Percentiles rank a stretch among this genome's conserved stretches.
These are phyloP conservation scores for Cephalotes varians DNA, from an alignment of 2,888 invertebrate species.

Conservation along the genomic window DNA sequence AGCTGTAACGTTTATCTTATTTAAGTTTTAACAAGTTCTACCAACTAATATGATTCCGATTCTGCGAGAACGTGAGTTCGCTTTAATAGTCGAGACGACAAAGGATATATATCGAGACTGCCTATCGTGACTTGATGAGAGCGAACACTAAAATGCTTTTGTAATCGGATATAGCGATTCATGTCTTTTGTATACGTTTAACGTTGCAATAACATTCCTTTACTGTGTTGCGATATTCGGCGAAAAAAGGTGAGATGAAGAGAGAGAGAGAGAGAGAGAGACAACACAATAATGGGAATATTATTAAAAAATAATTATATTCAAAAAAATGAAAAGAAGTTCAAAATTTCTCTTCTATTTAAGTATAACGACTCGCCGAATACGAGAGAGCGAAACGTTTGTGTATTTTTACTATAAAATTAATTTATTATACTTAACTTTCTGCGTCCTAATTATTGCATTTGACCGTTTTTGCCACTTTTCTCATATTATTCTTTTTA, in stretches of 20 bases:
- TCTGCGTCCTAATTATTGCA: too few relatives aligned
- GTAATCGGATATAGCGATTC: slow-evolving; percentile 38
- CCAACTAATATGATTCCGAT: slow-evolving; percentile 27
- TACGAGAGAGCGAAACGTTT: too few relatives aligned
- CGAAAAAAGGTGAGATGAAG: background rate
- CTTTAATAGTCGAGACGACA: slow-evolving; percentile 25
- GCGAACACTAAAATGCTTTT: slow-evolving; percentile 49
- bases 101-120: slow-evolving; percentile 21
- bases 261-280: background rate
- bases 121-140: slow-evolving; percentile 50
- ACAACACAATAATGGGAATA: background rate
- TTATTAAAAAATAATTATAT: background rate
- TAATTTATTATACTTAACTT: too few relatives aligned
- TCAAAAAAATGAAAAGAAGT: background rate
- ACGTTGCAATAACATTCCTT: slow-evolving; percentile 34
- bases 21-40: slow-evolving; percentile 29
- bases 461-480: too few relatives aligned
- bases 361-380: too few relatives aligned
- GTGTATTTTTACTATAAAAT: too few relatives aligned
- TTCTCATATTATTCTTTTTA: too few relatives aligned
- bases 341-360: background rate
- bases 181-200: slow-evolving; percentile 45
- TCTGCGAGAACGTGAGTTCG: background rate
- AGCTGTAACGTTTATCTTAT: slow-evolving; percentile 16
- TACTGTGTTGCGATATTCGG: background rate